Evolutionary conservation across 2,888 invertebrate genomes (phyloP).

Genomic region (Macrosoma leucophasiata): DNA sequence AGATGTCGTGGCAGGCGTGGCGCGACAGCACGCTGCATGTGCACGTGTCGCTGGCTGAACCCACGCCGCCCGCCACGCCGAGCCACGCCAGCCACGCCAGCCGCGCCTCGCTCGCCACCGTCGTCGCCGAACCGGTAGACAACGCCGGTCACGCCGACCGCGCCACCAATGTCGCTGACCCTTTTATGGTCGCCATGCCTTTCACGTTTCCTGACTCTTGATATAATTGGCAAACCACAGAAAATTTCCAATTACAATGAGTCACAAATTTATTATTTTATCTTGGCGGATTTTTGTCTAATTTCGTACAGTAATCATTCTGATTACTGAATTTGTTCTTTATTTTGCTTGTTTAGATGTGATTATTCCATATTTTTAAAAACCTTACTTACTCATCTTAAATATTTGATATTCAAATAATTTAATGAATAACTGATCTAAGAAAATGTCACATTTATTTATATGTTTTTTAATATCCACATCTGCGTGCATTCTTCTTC

Average conservation of each 20-base stretch:
- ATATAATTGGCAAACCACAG: too few species aligned
- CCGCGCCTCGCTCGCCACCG: constrained; percentile 33
- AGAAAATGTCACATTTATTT: constrained; percentile 31
- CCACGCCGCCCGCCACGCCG: constrained; percentile 28
- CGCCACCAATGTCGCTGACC: constrained; percentile 52
- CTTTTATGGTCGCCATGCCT: constrained; percentile 52
- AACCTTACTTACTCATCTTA: too few species aligned
- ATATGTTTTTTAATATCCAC: constrained; percentile 28
- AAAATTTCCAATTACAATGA: too few species aligned
- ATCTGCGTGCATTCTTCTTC: constrained; percentile 26
- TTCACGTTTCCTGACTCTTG: constrained; percentile 32
- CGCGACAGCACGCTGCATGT: constrained; percentile 65
- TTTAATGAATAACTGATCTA: too few species aligned
- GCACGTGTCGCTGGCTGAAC: constrained; percentile 49
- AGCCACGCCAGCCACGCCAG: constrained; percentile 29
- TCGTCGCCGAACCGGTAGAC: constrained; percentile 30
- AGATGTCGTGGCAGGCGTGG: constrained; percentile 66
- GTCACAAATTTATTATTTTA: too few species aligned
- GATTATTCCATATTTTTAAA: too few species aligned
- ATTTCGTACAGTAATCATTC: too few species aligned
- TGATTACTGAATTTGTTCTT: too few species aligned
- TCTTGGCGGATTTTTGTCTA: too few species aligned
- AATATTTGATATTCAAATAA: too few species aligned
- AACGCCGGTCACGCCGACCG: constrained; percentile 45
- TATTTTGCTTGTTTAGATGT: too few species aligned